phyloP scores from a whole-genome alignment of 2,797 vertebrate genomes.

The Babyrousa celebensis region DNA sequence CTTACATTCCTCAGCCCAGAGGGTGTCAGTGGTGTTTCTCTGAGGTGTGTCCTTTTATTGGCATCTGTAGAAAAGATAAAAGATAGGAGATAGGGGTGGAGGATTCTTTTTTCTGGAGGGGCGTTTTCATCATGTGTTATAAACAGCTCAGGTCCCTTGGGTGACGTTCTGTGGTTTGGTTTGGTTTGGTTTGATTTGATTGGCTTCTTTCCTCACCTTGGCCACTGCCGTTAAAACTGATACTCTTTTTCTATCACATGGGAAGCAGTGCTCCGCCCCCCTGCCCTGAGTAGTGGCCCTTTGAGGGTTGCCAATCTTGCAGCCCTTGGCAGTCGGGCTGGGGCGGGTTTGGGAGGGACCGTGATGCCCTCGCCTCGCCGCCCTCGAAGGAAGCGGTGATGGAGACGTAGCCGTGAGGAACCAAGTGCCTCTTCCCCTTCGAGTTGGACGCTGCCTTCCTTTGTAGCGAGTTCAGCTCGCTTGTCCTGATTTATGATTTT shows the following conservation, averaged over 20 bases:
- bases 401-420: slow-evolving; percentile 78
- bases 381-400: slow-evolving; percentile 72
- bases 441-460: slow-evolving; percentile 72
- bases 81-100: not conserved
- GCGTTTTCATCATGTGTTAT: slow-evolving; percentile 40
- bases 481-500: slow-evolving; percentile 84
- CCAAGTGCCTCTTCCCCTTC: slow-evolving; percentile 62
- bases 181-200: not conserved
- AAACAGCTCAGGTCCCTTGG: not conserved
- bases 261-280: not conserved
- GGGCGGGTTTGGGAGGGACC: slow-evolving; percentile 54
- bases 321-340: slow-evolving; percentile 2
- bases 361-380: slow-evolving; percentile 27
- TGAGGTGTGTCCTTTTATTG: slow-evolving; percentile 4
- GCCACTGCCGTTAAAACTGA: not conserved
- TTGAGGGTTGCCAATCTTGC: not conserved
- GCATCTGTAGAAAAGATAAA: slow-evolving; percentile 22
- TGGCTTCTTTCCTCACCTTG: slow-evolving; percentile 37
- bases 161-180: not conserved
- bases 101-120: slow-evolving; percentile 4
- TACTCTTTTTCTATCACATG: not conserved
- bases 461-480: slow-evolving; percentile 77
- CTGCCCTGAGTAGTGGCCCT: slow-evolving; percentile 47
- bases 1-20: slow-evolving; percentile 2
- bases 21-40: slow-evolving; percentile 9